These are phyloP conservation scores for Paradisaea rubra DNA, from an alignment of 2,113 vertebrate species.

Conservation along the genomic window DNA sequence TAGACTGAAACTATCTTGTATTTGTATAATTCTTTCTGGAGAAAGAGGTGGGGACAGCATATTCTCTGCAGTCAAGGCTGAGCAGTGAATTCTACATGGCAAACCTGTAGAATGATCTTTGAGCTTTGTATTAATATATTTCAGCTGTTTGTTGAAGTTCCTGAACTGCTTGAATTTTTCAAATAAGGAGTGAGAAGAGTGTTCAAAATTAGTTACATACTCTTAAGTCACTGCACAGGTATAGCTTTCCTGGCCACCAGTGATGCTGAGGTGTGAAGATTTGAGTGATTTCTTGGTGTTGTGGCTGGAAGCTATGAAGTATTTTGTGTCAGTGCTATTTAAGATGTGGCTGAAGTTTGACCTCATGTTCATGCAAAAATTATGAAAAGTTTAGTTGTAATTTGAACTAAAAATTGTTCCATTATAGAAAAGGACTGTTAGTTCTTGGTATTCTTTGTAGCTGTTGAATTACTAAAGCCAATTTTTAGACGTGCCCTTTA, in stretches of 20 bases:
- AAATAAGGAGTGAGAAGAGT: not conserved
- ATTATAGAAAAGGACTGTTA: not conserved
- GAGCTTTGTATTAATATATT: not conserved
- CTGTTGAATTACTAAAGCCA: not conserved
- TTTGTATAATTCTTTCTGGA: not conserved
- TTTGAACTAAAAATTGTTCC: not conserved
- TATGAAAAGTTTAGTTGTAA: not conserved
- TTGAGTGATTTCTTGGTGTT: not conserved
- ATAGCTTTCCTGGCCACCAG: not conserved
- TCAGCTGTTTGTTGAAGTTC: not conserved
- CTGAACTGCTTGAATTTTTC: not conserved
- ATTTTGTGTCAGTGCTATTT: fast-evolving
- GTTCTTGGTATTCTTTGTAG: not conserved
- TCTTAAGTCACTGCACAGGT: not conserved
- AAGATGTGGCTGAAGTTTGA: not conserved
- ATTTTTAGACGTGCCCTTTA: not conserved
- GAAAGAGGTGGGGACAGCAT: not conserved
- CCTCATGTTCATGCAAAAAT: not conserved
- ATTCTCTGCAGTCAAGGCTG: not conserved
- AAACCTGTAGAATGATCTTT: not conserved
- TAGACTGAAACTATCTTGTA: not conserved
- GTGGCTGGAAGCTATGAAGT: not conserved
- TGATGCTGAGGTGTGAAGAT: not conserved
- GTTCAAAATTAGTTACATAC: not conserved
- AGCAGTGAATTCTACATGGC: not conserved